Base-by-base conservation (phyloP, 2,888 invertebrate genomes). In the Eristalis arbustorum region DNA sequence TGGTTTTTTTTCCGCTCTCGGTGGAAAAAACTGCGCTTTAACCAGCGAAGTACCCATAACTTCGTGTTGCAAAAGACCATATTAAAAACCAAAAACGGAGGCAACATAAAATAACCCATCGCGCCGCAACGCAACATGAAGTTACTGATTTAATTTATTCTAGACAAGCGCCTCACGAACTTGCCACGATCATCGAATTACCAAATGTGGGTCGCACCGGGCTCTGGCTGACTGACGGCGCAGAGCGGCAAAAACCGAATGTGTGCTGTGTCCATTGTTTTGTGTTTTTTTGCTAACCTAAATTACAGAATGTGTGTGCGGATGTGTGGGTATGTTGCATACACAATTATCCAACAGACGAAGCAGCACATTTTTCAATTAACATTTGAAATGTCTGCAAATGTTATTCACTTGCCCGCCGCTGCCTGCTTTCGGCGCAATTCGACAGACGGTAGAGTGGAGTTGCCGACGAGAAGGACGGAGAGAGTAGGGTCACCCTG, bases 311-410 rank as follows among this genome's bases (percentile, higher is more conserved):
- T 14, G 18, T 14, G 42, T 42, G 42, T 14, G 18, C n/a, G n/a
- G n/a, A n/a, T 42, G 14, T 49, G 49, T 49, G 6, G 69, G 64
- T 77, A 31, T 73, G 81, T 68, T 76, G 72, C 76, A 84, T 68
- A 81, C 59, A 76, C 72, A 76, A 76, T 81, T 77, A 81, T 73
- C 40, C 84, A 77, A 85, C 63, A 62, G 67, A 61, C 49, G 49
- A 49, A 74, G 68, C 67, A 82, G 68, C 77, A 66, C 63, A 78
- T 83, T 87, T 87, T 87, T 83, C 83, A 85, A 85, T 87, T 78
- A 87, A 71, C 78, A 87, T 87, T 87, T 75, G 40, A 82, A 82
- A 79, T 83, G 83, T 87, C 83, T 87, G 87, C 79, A 83, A 87
- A 87, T 87, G 83, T 83, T 83, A 87, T 79, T 83, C 75, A 83